Percentiles rank a stretch among this genome's conserved stretches.
These are phyloP conservation scores for Galerucella pusilla DNA, from an alignment of 2,888 invertebrate species.

Conservation along the genomic window DNA sequence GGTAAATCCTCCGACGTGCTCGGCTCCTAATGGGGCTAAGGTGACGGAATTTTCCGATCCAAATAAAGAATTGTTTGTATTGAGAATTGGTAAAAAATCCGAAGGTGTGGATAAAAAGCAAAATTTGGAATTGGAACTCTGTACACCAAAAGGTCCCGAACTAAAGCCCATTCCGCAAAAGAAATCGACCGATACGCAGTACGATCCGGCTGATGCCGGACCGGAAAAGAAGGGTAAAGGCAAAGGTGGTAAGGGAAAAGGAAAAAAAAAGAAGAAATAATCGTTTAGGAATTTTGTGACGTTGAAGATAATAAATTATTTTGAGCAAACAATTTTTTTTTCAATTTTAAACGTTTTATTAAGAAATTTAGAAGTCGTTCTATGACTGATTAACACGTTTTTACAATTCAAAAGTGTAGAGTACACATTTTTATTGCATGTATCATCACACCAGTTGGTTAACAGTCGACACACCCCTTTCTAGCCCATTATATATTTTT, in stretches of 20 bases:
- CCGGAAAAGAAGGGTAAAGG: constrained; percentile 44
- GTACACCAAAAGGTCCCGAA: constrained; percentile 73
- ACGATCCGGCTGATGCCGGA: constrained; percentile 66
- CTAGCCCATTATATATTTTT: not conserved
- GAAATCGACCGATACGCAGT: constrained; percentile 76
- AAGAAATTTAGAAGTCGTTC: constrained; percentile 63
- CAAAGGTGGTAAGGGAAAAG: constrained; percentile 18
- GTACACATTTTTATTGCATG: constrained; percentile 58
- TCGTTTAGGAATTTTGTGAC: not conserved
- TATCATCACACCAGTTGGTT: constrained; percentile 46
- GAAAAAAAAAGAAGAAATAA: constrained; percentile 21
- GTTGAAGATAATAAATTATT: not conserved
- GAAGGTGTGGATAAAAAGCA: constrained; percentile 77
- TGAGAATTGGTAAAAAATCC: constrained; percentile 81
- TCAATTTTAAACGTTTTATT: constrained; percentile 56
- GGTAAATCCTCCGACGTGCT: constrained; percentile 65
- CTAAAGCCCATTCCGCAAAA: constrained; percentile 70
- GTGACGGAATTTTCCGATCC: constrained; percentile 73
- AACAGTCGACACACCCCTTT: not conserved
- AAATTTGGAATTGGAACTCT: constrained; percentile 74
- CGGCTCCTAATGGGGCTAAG: constrained; percentile 69
- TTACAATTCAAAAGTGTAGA: constrained; percentile 49
- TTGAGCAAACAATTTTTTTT: not conserved
- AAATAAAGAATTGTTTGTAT: constrained; percentile 68
- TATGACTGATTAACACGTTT: constrained; percentile 58